Evolutionary conservation across 2,113 vertebrate species (phyloP), one percentile per base, ranked within the genome.

Genomic region (Vidua chalybeata): DNA sequence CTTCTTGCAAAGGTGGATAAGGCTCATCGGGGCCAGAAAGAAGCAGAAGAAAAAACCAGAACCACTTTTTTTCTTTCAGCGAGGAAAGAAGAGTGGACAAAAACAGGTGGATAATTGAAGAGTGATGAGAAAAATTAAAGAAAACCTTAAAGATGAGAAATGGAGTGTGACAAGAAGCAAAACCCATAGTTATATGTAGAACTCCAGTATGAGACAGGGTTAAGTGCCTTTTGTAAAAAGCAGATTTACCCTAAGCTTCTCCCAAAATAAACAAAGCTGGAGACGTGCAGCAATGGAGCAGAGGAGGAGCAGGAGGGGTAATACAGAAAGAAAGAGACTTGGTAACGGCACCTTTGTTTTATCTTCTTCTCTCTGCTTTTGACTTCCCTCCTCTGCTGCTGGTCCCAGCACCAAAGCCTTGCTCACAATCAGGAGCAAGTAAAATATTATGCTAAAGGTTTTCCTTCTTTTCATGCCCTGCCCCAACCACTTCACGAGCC

Each of bases 141-240:
- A 45, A 62, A 94, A 84, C 13, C 72, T 94, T 93, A 88, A 92
- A 84, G 33, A 68, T 71, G 51, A 80, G 63, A 94, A 88, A 89
- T 64, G 39, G 51, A 89, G 31, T 28, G 21, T 77, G 75, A 84
- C 39, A 81, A 63, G 59, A 91, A 73, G 51, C 33, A 85, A 92
- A 71, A 89, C 71, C 21, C 16, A 33, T 8, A 80, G 61, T 41
- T 58, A 6, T 39, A 61, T 72, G 56, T 46, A 90, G 87, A 94
- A 58, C 10, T 39, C 43, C 27, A 21, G 39, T 51, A 87, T 51
- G 39, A 52, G 39, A 43, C 56, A 77, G 56, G 17, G 27, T 54
- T 88, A 79, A 85, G 66, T 23, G 28, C 55, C n/a, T 90, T 93
- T 59, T 63, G 48, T 75, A 84, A 94, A 94, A 78, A 6, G 9